These are phyloP conservation scores for Octomys mimax DNA, from an alignment of 2,797 vertebrate species.

Conservation along the genomic window DNA sequence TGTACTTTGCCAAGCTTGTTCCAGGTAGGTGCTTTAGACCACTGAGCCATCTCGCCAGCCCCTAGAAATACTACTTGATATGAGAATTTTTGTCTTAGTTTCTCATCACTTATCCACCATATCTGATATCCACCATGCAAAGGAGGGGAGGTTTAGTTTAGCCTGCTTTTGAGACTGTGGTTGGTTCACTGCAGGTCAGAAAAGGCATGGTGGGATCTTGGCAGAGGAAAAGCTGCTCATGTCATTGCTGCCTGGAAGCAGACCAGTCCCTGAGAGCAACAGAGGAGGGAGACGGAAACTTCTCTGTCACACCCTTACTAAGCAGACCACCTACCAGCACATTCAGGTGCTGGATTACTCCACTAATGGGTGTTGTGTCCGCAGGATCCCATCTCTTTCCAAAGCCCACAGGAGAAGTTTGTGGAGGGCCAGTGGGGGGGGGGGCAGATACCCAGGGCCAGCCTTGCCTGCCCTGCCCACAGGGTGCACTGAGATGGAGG, in stretches of 20 bases:
- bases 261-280: neutral
- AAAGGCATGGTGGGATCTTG: neutral
- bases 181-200: neutral
- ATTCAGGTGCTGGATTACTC: neutral
- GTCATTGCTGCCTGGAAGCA: neutral
- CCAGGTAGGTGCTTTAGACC: too few species aligned
- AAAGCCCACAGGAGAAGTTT: neutral
- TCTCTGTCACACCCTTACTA: neutral
- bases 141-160: neutral
- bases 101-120: neutral
- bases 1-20: too few species aligned
- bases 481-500: too few species aligned
- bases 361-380: neutral
- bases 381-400: neutral
- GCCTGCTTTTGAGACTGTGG: neutral
- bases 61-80: too few species aligned
- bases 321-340: neutral
- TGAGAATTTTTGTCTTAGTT: slow-evolving; percentile 1
- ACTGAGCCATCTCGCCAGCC: too few species aligned
- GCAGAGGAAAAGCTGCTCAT: neutral
- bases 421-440: too few species aligned
- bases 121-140: neutral
- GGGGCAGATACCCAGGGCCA: too few species aligned
- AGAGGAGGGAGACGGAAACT: neutral
- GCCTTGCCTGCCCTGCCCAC: too few species aligned